A percentile compares a stretch with the other conserved stretches of the same genome.
phyloP scores from a whole-genome alignment of 2,888 invertebrate genomes.

The Adelphocoris suturalis region DNA sequence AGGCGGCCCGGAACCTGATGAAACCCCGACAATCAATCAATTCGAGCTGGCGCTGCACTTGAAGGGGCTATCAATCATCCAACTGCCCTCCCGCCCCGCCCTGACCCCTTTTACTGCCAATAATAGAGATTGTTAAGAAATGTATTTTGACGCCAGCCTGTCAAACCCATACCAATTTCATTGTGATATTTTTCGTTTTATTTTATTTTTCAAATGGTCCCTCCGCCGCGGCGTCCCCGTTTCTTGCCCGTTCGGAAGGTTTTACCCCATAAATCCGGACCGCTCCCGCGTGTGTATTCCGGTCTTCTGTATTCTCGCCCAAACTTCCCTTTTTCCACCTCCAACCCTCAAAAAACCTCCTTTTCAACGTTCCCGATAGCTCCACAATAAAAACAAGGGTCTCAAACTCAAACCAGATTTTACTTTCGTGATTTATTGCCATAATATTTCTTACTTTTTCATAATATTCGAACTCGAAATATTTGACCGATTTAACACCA shows the following conservation, averaged over 20 bases:
- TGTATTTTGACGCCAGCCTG: constrained; percentile 4
- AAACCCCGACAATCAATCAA: constrained; percentile 45
- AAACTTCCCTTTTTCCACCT: neutral
- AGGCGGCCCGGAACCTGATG: constrained; percentile 3
- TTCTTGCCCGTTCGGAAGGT: neutral
- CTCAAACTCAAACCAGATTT: neutral
- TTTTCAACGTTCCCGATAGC: neutral
- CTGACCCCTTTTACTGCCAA: neutral
- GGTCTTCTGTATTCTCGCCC: neutral
- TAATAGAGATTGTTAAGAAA: constrained; percentile 16
- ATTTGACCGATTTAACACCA: no score
- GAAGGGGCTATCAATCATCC: constrained; percentile 50
- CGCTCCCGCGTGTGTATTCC: neutral
- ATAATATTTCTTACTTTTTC: neutral
- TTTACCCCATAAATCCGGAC: neutral
- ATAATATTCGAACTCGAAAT: no score
- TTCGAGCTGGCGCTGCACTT: constrained; percentile 34
- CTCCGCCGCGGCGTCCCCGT: neutral
- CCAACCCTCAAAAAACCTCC: neutral
- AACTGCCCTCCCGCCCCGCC: neutral
- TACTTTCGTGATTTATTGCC: neutral
- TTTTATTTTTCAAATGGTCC: neutral
- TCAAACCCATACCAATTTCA: constrained; percentile 8
- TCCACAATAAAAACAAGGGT: neutral
- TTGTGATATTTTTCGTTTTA: neutral